Percentiles rank a stretch among this genome's conserved stretches.
These are phyloP conservation scores for Enteromius anoplus DNA, from an alignment of 2,797 vertebrate species.

Conservation along the genomic window DNA sequence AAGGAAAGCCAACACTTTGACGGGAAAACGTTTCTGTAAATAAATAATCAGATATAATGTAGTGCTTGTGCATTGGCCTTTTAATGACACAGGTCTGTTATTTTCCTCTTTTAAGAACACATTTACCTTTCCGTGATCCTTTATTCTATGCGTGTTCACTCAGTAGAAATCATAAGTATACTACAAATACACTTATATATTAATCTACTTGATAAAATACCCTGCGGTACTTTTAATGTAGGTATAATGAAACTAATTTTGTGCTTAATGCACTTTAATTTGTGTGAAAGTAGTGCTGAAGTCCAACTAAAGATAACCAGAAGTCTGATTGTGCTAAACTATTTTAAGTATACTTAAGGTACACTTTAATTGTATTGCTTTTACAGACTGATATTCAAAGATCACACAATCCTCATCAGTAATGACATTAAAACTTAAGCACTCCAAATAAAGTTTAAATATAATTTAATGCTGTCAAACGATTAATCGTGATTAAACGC, in stretches of 20 bases:
- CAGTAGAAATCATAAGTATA: not conserved
- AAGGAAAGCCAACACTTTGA: conserved; percentile 67
- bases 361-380: not conserved
- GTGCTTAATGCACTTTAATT: not conserved
- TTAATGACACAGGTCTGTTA: conserved; percentile 62
- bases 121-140: conserved; percentile 15
- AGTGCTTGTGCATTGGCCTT: conserved; percentile 69
- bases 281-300: not conserved
- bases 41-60: conserved; percentile 71
- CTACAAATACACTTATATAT: not conserved
- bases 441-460: not conserved
- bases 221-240: not conserved
- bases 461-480: not conserved
- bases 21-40: conserved; percentile 67
- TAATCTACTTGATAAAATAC: not conserved
- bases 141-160: conserved; percentile 61
- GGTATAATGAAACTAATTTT: not conserved
- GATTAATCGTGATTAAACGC: too few species aligned
- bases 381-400: not conserved
- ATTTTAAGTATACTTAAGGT: not conserved
- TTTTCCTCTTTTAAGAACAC: conserved; percentile 69
- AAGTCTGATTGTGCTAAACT: too few species aligned
- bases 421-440: not conserved
- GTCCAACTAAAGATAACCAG: not conserved
- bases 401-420: not conserved